phyloP scores from a whole-genome alignment of 2,797 vertebrate genomes.

The Spea hammondii region DNA sequence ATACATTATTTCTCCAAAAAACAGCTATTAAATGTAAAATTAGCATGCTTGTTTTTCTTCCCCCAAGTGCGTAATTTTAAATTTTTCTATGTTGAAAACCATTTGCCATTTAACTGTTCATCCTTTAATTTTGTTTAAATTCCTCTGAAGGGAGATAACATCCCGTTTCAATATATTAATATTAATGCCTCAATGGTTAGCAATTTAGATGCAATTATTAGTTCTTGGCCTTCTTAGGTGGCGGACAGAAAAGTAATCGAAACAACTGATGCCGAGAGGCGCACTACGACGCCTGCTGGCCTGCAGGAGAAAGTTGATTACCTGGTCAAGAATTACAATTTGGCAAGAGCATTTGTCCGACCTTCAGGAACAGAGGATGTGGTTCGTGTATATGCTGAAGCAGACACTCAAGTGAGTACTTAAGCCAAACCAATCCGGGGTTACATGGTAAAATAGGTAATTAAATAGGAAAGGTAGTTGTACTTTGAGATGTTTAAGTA shows the following conservation, averaged over 20 bases:
- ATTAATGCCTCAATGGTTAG: background rate
- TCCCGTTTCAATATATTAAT: background rate
- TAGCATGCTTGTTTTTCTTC: no score
- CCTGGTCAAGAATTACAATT: constrained; percentile 74
- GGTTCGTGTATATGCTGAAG: constrained; percentile 88
- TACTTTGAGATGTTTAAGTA: background rate
- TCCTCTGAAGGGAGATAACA: background rate
- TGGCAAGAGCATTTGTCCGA: constrained; percentile 84
- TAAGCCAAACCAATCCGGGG: background rate
- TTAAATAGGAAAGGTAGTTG: background rate
- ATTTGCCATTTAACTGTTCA: background rate
- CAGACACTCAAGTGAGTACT: constrained; percentile 81
- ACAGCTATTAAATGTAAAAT: no score
- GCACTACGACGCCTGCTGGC: constrained; percentile 74
- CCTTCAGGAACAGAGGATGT: constrained; percentile 93
- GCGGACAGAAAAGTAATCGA: constrained; percentile 82
- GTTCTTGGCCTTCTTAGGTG: constrained; percentile 68
- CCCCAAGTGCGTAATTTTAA: no score
- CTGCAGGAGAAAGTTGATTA: constrained; percentile 84
- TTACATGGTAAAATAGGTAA: background rate
- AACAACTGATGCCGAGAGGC: constrained; percentile 86
- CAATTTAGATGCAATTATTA: background rate
- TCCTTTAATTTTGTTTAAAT: background rate
- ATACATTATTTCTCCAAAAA: no score
- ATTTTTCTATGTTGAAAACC: no score